Base-by-base conservation (phyloP, 2,797 vertebrate genomes). In the Muraenolepis orangiensis region DNA sequence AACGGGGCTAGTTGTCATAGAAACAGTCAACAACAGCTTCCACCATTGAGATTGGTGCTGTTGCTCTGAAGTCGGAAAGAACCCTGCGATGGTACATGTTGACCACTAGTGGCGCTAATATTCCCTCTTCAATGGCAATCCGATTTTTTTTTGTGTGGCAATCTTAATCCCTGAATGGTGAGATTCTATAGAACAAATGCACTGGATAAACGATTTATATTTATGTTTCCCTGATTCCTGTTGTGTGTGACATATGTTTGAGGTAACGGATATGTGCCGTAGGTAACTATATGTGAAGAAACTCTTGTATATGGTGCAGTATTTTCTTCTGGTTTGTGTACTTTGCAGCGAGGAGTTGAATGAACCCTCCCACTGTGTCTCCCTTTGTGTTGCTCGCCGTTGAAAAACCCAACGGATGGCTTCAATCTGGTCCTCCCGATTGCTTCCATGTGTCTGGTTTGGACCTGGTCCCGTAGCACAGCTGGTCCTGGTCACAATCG, bases 371-470 rank as follows among this genome's bases (percentile, higher is more conserved):
- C n/a, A 57, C 51, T 57, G n/a, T 57, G n/a, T 57, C 51, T 57
- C 6, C 51, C 10, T 29, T 7, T 0, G 29, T 70, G 31, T 40
- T 29, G 64, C 76, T 78, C 29, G 75, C 69, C 61, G 32, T 69
- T 74, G 73, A 70, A 73, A 77, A 77, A 69, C 70, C 16, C 18
- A 76, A 75, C 82, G 81, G 76, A 72, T 72, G 73, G 71, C 6
- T 23, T 77, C 70, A 69, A 64, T 68, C 28, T 77, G 51, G 20
- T 83, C 74, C 77, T 85, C 78, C 75, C 42, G 73, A 85, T 83
- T 4, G 57, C 72, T 83, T 83, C 74, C n/a, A 13, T 81, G 79
- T 85, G 83, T 78, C 77, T 70, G 69, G 34, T 36, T 72, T 75
- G 51, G 29, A 81, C 72, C 32, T 66, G 2, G 29, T 57, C 69